A percentile compares a stretch with the other conserved stretches of the same genome.
Evolutionary conservation across 2,797 vertebrate species (phyloP).

Genomic region (Sparidentex hasta): DNA sequence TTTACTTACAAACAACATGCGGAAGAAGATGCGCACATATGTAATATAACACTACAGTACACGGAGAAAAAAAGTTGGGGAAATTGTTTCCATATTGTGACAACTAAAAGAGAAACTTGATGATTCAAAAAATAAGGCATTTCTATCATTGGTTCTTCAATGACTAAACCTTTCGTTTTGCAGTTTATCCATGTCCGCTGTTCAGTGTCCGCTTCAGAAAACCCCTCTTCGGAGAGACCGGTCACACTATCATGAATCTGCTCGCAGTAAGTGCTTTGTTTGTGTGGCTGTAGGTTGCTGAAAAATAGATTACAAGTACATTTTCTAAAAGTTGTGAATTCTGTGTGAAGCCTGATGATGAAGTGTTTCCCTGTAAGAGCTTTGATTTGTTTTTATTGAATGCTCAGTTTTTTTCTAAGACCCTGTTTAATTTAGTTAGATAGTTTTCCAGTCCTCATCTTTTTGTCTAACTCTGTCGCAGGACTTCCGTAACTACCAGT

Average conservation of each 20-base stretch:
- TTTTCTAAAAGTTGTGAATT: neutral
- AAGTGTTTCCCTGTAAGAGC: neutral
- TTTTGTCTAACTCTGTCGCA: conserved; percentile 56
- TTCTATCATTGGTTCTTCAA: neutral
- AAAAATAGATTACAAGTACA: neutral
- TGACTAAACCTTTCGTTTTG: conserved; percentile 50
- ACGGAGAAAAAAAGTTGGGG: no score
- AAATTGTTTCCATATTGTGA: neutral
- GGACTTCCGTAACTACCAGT: conserved; percentile 99
- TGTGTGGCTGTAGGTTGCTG: neutral
- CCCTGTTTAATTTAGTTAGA: neutral
- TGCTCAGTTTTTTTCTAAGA: neutral
- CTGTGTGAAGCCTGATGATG: neutral
- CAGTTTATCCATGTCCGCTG: conserved; percentile 98
- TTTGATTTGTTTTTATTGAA: neutral
- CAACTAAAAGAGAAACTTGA: neutral
- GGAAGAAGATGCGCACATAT: no score
- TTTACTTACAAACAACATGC: no score
- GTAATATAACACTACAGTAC: no score
- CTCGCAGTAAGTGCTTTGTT: conserved; percentile 90
- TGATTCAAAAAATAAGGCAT: neutral
- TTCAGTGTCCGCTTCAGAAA: conserved; percentile 98
- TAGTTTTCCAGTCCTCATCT: neutral
- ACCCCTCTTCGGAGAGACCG: conserved; percentile 97
- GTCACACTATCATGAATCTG: conserved; percentile 99